Conservation (phyloP, 2,113 vertebrate species). For the Tylochromis polylepis region DNA sequence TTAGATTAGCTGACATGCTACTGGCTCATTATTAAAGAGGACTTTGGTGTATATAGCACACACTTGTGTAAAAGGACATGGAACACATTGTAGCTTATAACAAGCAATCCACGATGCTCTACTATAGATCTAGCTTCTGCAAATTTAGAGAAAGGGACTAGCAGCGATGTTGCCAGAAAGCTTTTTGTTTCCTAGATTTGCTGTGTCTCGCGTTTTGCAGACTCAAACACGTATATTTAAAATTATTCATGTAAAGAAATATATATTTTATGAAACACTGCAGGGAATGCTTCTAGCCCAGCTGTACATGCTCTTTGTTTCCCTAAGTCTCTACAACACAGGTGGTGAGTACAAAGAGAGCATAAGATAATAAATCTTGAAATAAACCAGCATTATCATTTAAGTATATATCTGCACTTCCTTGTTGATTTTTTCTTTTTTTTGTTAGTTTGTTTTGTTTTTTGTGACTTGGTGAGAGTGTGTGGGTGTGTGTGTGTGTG, state of each 20-base stretch:
- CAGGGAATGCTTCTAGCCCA: not conserved
- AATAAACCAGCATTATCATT: not conserved
- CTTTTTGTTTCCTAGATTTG: constrained; percentile 36
- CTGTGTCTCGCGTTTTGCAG: not conserved
- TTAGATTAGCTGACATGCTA: constrained; percentile 47
- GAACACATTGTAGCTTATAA: constrained; percentile 7
- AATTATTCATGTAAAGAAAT: not conserved
- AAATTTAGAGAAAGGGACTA: not conserved
- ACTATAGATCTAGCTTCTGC: not conserved
- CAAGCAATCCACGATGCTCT: not conserved
- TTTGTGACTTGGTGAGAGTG: not conserved
- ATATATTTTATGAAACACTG: not conserved
- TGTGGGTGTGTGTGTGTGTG: not conserved
- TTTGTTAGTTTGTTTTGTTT: not conserved
- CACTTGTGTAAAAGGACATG: constrained; percentile 11
- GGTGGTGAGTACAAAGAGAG: not conserved
- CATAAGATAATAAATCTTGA: not conserved
- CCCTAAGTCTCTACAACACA: not conserved
- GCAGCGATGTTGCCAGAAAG: not conserved
- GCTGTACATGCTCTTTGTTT: not conserved
- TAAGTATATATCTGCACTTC: not conserved
- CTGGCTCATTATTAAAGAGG: constrained; percentile 40
- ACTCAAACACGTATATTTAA: not conserved
- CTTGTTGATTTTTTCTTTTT: accelerated
- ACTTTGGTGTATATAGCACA: not conserved